A percentile compares a stretch with the other conserved stretches of the same genome.
These are phyloP conservation scores for Drosophila sproati DNA, from an alignment of 1,140 invertebrate genomes.

Conservation along the genomic window DNA sequence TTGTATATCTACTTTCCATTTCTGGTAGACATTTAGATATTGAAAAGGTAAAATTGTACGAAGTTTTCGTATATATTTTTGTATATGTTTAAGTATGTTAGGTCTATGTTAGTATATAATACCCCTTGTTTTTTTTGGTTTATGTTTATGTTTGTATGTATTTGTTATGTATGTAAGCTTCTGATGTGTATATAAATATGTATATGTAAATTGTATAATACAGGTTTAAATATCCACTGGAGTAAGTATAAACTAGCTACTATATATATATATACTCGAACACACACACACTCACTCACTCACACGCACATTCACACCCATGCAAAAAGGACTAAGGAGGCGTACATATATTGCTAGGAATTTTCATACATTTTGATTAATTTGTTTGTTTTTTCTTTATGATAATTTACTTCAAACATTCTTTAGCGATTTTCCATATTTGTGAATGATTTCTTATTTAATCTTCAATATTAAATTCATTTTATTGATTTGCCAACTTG, in stretches of 20 bases:
- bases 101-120: slow-evolving; percentile 46
- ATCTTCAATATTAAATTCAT: slow-evolving; percentile 33
- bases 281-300: slow-evolving; percentile 34
- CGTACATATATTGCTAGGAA: slow-evolving; percentile 46
- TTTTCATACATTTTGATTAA: slow-evolving; percentile 29
- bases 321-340: slow-evolving; percentile 24
- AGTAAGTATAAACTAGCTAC: slow-evolving; percentile 32
- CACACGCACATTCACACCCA: slow-evolving; percentile 2
- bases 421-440: background rate
- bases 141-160: slow-evolving; percentile 7
- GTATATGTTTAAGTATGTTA: slow-evolving; percentile 21
- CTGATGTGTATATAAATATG: slow-evolving; percentile 23
- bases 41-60: slow-evolving; percentile 83
- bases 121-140: slow-evolving; percentile 22
- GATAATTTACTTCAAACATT: slow-evolving; percentile 7
- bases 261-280: background rate
- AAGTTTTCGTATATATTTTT: slow-evolving; percentile 59
- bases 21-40: slow-evolving; percentile 78
- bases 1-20: slow-evolving; percentile 44
- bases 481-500: slow-evolving; percentile 57
- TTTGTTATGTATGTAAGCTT: slow-evolving; percentile 2
- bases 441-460: background rate
- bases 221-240: slow-evolving; percentile 35
- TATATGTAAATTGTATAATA: slow-evolving; percentile 48
- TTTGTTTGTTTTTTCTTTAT: slow-evolving; percentile 4